A percentile compares a stretch with the other conserved stretches of the same genome.
Conservation (phyloP, 2,113 vertebrate species). For the Hylia prasina region DNA sequence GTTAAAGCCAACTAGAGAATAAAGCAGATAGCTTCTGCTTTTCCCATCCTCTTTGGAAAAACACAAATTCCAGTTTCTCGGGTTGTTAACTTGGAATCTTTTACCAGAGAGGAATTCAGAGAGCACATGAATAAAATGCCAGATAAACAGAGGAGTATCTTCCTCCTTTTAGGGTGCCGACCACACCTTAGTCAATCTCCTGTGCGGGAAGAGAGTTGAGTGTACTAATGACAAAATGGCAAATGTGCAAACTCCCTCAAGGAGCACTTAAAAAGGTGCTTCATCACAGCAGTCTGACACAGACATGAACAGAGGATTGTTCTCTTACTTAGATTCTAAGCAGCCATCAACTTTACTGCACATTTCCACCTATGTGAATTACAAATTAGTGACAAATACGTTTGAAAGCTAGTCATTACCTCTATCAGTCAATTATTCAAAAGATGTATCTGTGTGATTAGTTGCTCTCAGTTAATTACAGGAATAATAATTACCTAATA, state of each 20-base stretch:
- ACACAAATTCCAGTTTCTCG: neutral
- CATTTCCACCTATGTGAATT: slow-evolving; percentile 23
- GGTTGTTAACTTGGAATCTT: neutral
- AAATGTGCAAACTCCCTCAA: neutral
- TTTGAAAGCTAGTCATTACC: slow-evolving; percentile 47
- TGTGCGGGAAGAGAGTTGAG: neutral
- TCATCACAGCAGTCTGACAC: neutral
- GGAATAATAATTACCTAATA: slow-evolving; percentile 40
- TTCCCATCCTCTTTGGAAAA: neutral
- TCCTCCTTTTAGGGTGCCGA: neutral
- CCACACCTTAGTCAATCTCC: neutral
- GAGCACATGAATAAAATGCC: neutral
- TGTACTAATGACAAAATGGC: neutral
- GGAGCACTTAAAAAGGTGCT: slow-evolving; percentile 11
- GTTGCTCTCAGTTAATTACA: slow-evolving; percentile 35
- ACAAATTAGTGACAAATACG: neutral
- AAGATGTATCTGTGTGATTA: slow-evolving; percentile 32
- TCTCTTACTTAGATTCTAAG: neutral
- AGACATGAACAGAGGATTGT: neutral
- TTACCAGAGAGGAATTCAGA: neutral
- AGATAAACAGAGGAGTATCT: neutral
- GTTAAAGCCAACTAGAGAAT: neutral
- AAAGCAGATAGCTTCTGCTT: neutral
- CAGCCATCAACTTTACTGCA: neutral
- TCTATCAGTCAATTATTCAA: slow-evolving; percentile 40